A percentile compares a stretch with the other conserved stretches of the same genome.
phyloP scores from a whole-genome alignment of 2,888 invertebrate species.

The Dicyrtomina minuta region DNA sequence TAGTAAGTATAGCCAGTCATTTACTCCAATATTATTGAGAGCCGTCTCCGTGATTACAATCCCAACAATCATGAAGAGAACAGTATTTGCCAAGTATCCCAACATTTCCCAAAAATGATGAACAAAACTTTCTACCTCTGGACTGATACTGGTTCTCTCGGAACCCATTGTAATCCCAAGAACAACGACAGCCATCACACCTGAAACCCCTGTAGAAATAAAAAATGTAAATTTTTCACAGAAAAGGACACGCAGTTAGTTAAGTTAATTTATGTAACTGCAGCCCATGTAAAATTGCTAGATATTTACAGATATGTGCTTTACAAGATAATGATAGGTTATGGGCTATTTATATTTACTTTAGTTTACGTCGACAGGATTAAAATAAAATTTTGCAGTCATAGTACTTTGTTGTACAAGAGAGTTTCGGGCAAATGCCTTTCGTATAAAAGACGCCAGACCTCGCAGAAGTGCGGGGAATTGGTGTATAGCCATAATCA shows the following conservation, averaged over 20 bases:
- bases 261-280: not conserved
- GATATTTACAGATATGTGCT: too few relatives aligned
- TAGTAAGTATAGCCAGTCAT: conserved; percentile 61
- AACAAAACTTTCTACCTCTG: conserved; percentile 58
- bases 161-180: conserved; percentile 57
- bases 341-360: too few relatives aligned
- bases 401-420: too few relatives aligned
- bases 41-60: conserved; percentile 64
- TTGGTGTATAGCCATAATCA: too few relatives aligned
- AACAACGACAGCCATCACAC: conserved; percentile 58
- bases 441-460: too few relatives aligned
- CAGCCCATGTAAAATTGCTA: too few relatives aligned
- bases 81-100: conserved; percentile 61
- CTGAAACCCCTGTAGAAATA: conserved; percentile 55
- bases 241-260: not conserved
- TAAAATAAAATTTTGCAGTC: too few relatives aligned
- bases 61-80: conserved; percentile 66
- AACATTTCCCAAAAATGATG: conserved; percentile 60
- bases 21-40: conserved; percentile 59
- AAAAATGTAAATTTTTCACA: not conserved
- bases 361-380: too few relatives aligned
- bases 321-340: too few relatives aligned
- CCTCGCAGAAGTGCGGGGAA: too few relatives aligned
- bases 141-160: conserved; percentile 58
- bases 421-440: too few relatives aligned